phyloP scores from a whole-genome alignment of 2,797 vertebrate species.

The Spheniscus humboldti region DNA sequence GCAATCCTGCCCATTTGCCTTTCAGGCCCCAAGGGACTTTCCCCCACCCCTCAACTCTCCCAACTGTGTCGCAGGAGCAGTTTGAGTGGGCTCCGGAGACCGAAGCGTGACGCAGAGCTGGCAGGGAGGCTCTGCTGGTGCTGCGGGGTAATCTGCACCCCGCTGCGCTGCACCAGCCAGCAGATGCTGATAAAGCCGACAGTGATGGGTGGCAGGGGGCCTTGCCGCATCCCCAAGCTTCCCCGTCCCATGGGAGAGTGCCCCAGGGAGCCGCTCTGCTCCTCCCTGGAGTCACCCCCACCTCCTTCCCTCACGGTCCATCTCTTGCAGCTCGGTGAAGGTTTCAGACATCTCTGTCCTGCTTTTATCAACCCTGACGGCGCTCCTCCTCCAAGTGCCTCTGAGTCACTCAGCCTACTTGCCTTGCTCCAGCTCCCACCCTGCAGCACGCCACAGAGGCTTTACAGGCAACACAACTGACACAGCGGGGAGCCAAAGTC shows the following conservation, averaged over 20 bases:
- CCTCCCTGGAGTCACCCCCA: background rate
- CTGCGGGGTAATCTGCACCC: rapidly evolving
- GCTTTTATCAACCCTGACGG: background rate
- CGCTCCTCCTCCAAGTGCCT: background rate
- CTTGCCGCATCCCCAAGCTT: background rate
- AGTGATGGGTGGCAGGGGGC: rapidly evolving
- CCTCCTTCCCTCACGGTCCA: rapidly evolving
- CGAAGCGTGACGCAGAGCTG: rapidly evolving
- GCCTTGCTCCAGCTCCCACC: background rate
- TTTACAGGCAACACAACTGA: background rate
- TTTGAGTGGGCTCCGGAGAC: background rate
- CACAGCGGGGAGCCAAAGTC: background rate
- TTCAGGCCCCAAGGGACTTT: background rate
- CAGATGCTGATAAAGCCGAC: background rate
- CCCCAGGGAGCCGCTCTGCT: background rate
- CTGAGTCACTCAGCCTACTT: background rate
- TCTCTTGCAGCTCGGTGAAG: rapidly evolving
- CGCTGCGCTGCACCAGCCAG: background rate
- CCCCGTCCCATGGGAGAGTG: rapidly evolving
- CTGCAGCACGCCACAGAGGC: background rate
- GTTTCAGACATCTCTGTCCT: background rate
- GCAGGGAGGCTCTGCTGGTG: background rate
- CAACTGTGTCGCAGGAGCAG: background rate
- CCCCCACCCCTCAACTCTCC: background rate
- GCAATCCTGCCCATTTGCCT: background rate